Evolutionary conservation across 2,113 vertebrate genomes (phyloP).

Genomic region (Petrocephalus microphthalmus): DNA sequence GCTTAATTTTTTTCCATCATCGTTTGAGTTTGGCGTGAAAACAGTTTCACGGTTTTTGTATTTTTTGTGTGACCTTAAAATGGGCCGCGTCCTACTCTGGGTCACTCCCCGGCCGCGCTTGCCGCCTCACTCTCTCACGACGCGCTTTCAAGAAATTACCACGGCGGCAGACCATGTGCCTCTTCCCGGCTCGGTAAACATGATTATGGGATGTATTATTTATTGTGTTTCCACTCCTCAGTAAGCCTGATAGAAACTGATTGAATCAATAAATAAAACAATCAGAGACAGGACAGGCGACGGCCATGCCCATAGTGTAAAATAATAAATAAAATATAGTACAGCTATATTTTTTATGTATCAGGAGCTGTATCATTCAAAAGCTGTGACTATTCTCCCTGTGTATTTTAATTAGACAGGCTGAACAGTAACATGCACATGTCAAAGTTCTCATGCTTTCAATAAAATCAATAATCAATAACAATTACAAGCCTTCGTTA

Average conservation of each 20-base stretch:
- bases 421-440: conserved; percentile 8
- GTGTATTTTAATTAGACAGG: not conserved
- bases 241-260: not conserved
- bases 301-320: too few species aligned
- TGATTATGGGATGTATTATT: conserved; percentile 15
- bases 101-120: not conserved
- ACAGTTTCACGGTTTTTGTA: not conserved
- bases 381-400: not conserved
- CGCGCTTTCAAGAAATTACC: not conserved
- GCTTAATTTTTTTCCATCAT: not conserved
- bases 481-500: not conserved
- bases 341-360: not conserved
- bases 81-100: not conserved
- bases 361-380: not conserved
- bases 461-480: not conserved
- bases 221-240: conserved; percentile 12
- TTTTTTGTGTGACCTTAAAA: not conserved
- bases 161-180: not conserved
- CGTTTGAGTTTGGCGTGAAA: not conserved
- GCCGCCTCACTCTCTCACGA: not conserved
- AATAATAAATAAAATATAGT: not conserved
- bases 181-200: conserved; percentile 5
- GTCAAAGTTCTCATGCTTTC: not conserved
- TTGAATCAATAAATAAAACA: conserved; percentile 15
- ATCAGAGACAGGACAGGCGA: not conserved